A percentile compares a stretch with the other conserved stretches of the same genome.
These are phyloP conservation scores for Aromia moschata DNA, from an alignment of 2,888 invertebrate genomes.

Conservation along the genomic window DNA sequence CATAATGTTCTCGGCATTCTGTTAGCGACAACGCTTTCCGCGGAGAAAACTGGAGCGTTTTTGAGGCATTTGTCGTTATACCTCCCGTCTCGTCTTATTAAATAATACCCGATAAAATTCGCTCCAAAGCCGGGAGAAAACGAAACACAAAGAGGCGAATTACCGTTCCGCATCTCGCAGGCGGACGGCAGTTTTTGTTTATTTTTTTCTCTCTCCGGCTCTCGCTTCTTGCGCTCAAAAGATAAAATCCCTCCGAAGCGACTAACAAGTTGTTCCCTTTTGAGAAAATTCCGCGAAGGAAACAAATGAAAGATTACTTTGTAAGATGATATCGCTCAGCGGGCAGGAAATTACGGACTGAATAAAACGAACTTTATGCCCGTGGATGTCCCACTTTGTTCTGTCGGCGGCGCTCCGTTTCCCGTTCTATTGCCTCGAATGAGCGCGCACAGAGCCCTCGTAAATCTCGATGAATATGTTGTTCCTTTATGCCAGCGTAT, in stretches of 20 bases:
- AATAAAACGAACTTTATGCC: conserved; percentile 23
- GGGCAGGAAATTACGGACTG: conserved; percentile 42
- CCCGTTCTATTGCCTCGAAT: conserved; percentile 15
- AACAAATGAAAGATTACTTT: conserved; percentile 44
- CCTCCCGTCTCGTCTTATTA: conserved; percentile 4
- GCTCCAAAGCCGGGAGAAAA: conserved; percentile 6
- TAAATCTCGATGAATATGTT: conserved; percentile 17
- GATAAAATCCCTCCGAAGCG: conserved; percentile 21
- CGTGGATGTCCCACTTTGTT: conserved; percentile 21
- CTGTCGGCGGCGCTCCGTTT: conserved; percentile 9
- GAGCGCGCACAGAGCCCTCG: conserved; percentile 7
- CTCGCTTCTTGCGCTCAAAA: conserved; percentile 4
- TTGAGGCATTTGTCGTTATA: no score
- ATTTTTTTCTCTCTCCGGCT: conserved; percentile 15
- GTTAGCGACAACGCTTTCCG: no score
- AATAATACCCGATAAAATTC: conserved; percentile 17
- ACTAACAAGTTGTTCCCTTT: conserved; percentile 22
- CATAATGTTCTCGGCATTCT: no score
- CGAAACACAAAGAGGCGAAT: conserved; percentile 21
- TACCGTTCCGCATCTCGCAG: conserved; percentile 14
- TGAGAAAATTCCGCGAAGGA: conserved; percentile 26
- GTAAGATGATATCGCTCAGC: conserved; percentile 42
- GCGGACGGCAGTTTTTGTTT: conserved; percentile 10
- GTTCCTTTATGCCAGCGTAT: conserved; percentile 9
- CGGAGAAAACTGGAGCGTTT: no score